Percentiles rank a stretch among this genome's conserved stretches.
Conservation (phyloP, 1,140 invertebrate species). For the Ceratosolen fusciceps region DNA sequence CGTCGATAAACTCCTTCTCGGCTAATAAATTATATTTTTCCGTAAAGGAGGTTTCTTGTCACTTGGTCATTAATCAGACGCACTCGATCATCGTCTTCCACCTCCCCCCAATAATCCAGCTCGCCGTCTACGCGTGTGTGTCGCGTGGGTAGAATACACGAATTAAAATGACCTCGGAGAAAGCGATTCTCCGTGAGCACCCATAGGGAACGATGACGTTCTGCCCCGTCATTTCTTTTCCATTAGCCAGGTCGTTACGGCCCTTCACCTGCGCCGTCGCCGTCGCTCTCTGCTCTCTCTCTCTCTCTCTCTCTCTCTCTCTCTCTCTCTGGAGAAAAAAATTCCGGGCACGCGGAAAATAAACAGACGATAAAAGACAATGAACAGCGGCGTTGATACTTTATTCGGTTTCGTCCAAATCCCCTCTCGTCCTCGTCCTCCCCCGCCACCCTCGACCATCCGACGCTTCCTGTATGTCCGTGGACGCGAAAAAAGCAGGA, state of each 20-base stretch:
- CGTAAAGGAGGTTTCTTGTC: background rate
- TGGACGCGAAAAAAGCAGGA: too few relatives aligned
- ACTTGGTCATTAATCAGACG: background rate
- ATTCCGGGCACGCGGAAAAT: background rate
- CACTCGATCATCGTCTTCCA: background rate
- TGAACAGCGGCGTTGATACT: constrained; percentile 4
- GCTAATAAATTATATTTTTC: background rate
- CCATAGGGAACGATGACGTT: constrained; percentile 21
- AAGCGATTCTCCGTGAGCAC: too few relatives aligned
- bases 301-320: background rate
- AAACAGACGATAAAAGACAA: background rate
- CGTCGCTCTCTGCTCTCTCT: background rate
- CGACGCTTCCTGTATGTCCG: too few relatives aligned
- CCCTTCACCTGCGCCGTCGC: background rate
- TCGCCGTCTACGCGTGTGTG: too few relatives aligned
- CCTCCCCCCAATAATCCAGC: background rate
- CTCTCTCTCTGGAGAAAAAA: background rate
- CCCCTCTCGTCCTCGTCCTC: too few relatives aligned
- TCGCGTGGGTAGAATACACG: too few relatives aligned
- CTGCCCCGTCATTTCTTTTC: constrained; percentile 4
- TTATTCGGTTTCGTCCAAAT: too few relatives aligned
- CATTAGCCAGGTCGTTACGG: background rate
- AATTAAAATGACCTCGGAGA: background rate
- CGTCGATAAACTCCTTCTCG: background rate
- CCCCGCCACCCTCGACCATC: too few relatives aligned